These are phyloP conservation scores for Enteromius afrohamiltoni DNA, from an alignment of 2,797 vertebrate genomes.

Conservation along the genomic window DNA sequence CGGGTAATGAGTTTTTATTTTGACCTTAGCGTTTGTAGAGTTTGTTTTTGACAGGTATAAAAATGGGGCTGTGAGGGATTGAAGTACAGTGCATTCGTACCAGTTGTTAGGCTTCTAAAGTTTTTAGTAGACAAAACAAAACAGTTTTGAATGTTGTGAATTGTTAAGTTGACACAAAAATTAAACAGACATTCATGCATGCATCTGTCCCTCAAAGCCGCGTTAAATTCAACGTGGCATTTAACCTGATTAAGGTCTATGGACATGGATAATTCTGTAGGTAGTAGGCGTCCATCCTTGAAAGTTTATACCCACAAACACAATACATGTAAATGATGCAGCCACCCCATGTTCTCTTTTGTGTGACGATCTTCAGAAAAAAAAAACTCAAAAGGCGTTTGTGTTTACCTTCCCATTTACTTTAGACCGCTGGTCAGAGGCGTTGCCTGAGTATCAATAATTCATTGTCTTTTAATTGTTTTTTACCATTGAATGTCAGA, in stretches of 20 bases:
- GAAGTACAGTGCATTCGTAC: neutral
- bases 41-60: neutral
- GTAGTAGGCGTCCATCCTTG: neutral
- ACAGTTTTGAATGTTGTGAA: neutral
- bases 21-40: neutral
- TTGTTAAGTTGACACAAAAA: neutral
- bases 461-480: conserved; percentile 65
- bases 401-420: conserved; percentile 8
- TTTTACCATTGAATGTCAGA: conserved; percentile 66
- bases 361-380: conserved; percentile 1
- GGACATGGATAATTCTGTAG: neutral
- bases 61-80: neutral
- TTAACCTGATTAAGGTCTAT: neutral
- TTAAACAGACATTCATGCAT: neutral
- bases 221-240: neutral
- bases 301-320: neutral
- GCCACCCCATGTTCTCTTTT: neutral
- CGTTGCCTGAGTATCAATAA: conserved; percentile 62
- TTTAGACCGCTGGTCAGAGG: conserved; percentile 59
- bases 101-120: neutral
- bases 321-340: neutral
- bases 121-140: neutral
- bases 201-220: neutral
- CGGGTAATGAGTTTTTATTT: neutral
- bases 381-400: neutral